These are phyloP conservation scores for Nannospalax galili DNA, from an alignment of 2,113 vertebrate genomes.

Conservation along the genomic window DNA sequence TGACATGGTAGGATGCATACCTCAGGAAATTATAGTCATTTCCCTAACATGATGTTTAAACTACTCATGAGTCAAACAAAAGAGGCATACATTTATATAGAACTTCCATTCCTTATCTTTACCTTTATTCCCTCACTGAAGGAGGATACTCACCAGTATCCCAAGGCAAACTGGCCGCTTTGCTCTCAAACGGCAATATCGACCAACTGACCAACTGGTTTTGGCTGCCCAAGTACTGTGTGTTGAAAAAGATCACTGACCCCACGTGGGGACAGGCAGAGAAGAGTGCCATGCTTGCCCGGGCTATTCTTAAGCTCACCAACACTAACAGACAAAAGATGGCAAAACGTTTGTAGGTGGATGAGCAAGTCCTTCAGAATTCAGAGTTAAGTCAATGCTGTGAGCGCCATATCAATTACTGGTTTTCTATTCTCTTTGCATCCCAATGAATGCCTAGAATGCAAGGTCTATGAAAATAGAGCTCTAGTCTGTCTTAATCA, in stretches of 20 bases:
- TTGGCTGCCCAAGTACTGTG: neutral
- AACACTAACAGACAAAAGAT: neutral
- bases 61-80: conserved; percentile 6
- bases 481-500: neutral
- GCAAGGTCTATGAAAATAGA: neutral
- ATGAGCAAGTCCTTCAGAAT: conserved; percentile 31
- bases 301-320: conserved; percentile 5
- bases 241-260: conserved; percentile 1
- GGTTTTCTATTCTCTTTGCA: conserved; percentile 11
- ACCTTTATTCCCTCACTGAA: neutral
- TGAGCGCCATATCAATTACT: neutral
- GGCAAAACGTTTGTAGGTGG: neutral
- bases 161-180: neutral
- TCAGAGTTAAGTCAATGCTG: neutral
- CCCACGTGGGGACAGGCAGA: neutral
- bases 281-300: neutral
- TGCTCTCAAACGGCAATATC: neutral
- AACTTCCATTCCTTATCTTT: neutral
- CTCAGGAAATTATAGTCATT: conserved; percentile 9
- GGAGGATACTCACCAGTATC: neutral
- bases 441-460: neutral
- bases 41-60: conserved; percentile 42
- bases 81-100: neutral
- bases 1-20: neutral
- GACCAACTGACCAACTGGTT: neutral